These are phyloP conservation scores for Platycheirus rosarum DNA, from an alignment of 2,888 invertebrate genomes.

Conservation along the genomic window DNA sequence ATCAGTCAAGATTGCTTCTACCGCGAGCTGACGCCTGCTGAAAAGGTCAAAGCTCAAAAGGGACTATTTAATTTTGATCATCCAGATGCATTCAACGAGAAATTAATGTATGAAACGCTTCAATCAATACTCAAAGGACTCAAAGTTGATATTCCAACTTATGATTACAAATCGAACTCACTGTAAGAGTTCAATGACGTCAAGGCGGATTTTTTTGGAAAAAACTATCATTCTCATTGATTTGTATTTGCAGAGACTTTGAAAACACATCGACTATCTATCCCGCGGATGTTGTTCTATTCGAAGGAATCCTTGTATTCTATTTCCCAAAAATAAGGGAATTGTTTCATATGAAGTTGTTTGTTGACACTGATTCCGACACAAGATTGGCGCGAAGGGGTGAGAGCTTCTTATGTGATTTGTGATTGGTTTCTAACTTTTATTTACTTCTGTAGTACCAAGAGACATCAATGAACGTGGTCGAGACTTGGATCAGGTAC, in stretches of 20 bases:
- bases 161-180: slow-evolving; percentile 96
- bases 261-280: slow-evolving; percentile 91
- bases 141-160: slow-evolving; percentile 94
- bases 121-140: slow-evolving; percentile 92
- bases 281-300: slow-evolving; percentile 97
- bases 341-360: slow-evolving; percentile 99
- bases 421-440: not conserved
- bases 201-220: not conserved
- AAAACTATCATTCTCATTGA: too few species aligned
- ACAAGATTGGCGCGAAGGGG: slow-evolving; percentile 97
- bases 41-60: slow-evolving; percentile 91
- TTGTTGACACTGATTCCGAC: slow-evolving; percentile 99
- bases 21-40: slow-evolving; percentile 90
- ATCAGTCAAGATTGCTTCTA: slow-evolving; percentile 99
- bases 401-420: slow-evolving; percentile 80
- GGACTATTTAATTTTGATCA: slow-evolving; percentile 99
- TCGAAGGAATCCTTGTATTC: slow-evolving; percentile 99
- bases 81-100: slow-evolving; percentile 97
- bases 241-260: slow-evolving; percentile 83
- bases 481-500: slow-evolving; percentile 95
- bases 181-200: slow-evolving; percentile 84
- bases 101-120: slow-evolving; percentile 90
- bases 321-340: slow-evolving; percentile 97
- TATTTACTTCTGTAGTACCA: slow-evolving; percentile 87
- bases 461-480: slow-evolving; percentile 98